Evolutionary conservation across 1,140 invertebrate genomes (phyloP).

Genomic region (Tyrophagus putrescentiae): DNA sequence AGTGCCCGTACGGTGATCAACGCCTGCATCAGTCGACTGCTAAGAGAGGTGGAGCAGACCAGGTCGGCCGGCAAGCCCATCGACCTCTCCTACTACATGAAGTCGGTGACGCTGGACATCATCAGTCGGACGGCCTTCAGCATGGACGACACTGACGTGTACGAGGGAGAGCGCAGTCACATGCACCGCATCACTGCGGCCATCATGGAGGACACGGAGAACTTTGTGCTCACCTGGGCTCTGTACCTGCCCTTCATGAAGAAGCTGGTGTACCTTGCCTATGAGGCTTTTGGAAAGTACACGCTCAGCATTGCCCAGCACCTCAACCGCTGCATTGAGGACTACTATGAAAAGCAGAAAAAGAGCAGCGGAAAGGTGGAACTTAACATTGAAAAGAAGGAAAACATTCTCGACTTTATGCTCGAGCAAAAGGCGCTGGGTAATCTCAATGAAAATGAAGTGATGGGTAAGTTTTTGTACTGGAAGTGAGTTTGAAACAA

Average conservation of each 20-base stretch:
- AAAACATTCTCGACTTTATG: background rate
- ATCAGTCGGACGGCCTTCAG: background rate
- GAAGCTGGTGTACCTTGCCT: background rate
- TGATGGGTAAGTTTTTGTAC: slow-evolving; percentile 13
- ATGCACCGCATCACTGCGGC: background rate
- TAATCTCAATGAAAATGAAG: background rate
- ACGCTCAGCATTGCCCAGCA: background rate
- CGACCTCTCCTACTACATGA: background rate
- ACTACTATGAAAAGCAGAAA: background rate
- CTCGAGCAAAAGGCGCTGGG: background rate
- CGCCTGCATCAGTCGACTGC: background rate
- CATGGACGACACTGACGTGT: background rate
- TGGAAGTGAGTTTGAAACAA: background rate
- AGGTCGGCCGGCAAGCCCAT: background rate
- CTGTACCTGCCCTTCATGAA: background rate
- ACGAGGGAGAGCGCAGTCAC: background rate
- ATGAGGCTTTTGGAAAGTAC: background rate
- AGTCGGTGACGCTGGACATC: slow-evolving; percentile 19
- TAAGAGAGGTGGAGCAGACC: background rate
- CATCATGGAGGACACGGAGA: background rate
- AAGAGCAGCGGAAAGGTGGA: background rate
- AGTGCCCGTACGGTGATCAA: background rate
- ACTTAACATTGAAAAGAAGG: background rate
- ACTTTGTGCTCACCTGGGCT: background rate
- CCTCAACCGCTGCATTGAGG: background rate